Evolutionary conservation across 2,888 invertebrate species (phyloP).

Genomic region (Empis stercorea): DNA sequence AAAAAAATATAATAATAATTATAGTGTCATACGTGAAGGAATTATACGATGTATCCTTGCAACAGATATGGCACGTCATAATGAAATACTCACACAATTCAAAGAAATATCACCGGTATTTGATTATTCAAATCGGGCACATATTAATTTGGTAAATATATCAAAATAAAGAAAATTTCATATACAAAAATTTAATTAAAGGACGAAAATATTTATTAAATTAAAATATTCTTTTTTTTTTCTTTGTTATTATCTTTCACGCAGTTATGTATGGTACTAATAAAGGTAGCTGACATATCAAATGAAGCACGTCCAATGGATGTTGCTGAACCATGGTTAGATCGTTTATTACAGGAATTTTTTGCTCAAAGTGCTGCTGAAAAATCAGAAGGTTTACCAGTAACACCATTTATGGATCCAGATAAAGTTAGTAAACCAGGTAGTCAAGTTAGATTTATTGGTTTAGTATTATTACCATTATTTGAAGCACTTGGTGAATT

Average conservation of each 20-base stretch:
- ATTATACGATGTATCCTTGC: constrained; percentile 66
- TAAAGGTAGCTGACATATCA: constrained; percentile 74
- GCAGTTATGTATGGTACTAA: constrained; percentile 68
- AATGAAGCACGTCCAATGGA: constrained; percentile 73
- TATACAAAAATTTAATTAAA: neutral
- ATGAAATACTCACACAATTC: constrained; percentile 62
- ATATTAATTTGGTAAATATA: constrained; percentile 55
- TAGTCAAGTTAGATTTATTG: constrained; percentile 73
- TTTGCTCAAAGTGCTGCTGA: constrained; percentile 71
- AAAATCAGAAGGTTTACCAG: constrained; percentile 67
- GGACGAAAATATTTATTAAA: neutral
- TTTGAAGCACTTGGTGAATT: constrained; percentile 66
- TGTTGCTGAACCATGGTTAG: constrained; percentile 72
- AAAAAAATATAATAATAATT: no score
- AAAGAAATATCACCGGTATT: constrained; percentile 51
- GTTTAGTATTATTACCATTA: constrained; percentile 63
- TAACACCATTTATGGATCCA: constrained; percentile 77
- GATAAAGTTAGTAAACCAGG: constrained; percentile 74
- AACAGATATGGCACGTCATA: constrained; percentile 68
- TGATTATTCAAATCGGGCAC: constrained; percentile 53
- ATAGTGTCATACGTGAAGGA: constrained; percentile 54
- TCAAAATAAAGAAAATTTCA: neutral
- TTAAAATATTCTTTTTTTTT: neutral
- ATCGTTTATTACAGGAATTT: constrained; percentile 54
- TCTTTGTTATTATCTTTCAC: no score